Base-by-base conservation (phyloP, 2,113 vertebrate species). In the Prietella phreatophila region DNA sequence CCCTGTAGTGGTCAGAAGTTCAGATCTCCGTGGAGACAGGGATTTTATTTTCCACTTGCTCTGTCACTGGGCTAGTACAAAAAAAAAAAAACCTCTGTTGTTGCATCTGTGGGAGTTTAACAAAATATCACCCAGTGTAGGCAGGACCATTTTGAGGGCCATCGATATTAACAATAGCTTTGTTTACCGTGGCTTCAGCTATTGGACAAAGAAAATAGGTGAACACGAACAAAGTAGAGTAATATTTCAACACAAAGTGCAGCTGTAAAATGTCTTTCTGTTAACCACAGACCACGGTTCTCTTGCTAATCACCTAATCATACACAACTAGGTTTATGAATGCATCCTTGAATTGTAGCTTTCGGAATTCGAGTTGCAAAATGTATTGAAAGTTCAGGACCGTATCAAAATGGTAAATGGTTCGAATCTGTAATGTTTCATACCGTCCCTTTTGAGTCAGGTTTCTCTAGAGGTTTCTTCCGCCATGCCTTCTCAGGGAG, bases 41-140 rank as follows among this genome's bases (percentile, higher is more conserved):
- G 3, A 25, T 71, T 47, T 58, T 69, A 47, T 60, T 55, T 55
- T 85, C 39, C 65, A 39, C 83, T 73, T 76, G 67, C 55, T 81
- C 53, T 81, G 85, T 73, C 82, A 80, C 82, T 83, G 71, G 71
- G 19, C 36, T 22, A 42, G 36, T 0, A 67, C 5, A 17, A 71
- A 6, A 36, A 33, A 20, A 5, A 25, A 73, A 20, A 8, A 9
- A 22, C 36, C 19, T 75, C 2, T 75, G 33, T 25, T 75, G 71
- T 75, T 11, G 69, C 20, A 25, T 78, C 27, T 79, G 76, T 79
- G 76, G 76, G 76, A 53, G 76, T 79, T 55, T 53, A 30, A 53
- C 39, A 76, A 76, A 76, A 76, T 76, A 76, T 76, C 73, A 76
- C 47, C 76, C 76, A 55, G 76, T 79, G 76, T 79, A 79, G 76